These are phyloP conservation scores for Phytoseiulus persimilis DNA, from an alignment of 2,888 invertebrate species.

Conservation along the genomic window DNA sequence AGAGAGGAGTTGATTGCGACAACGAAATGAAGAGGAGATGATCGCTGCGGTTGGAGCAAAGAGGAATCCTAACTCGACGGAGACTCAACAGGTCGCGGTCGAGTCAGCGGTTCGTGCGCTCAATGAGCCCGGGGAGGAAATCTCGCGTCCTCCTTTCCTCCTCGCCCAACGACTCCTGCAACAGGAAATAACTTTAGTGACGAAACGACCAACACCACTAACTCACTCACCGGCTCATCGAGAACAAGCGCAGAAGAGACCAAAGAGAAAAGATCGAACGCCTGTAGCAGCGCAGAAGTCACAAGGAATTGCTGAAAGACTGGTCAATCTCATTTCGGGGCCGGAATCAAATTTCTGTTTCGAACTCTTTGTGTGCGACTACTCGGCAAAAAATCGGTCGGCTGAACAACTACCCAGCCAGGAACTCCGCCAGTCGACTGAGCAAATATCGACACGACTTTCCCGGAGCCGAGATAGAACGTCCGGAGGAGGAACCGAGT, in stretches of 20 bases:
- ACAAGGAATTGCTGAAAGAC: background rate
- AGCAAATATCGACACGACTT: background rate
- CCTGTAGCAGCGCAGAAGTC: background rate
- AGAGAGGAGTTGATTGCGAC: background rate
- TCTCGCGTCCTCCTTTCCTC: background rate
- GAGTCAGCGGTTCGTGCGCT: background rate
- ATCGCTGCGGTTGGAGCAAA: background rate
- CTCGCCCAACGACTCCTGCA: background rate
- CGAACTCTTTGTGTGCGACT: background rate
- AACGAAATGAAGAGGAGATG: background rate
- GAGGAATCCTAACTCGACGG: background rate
- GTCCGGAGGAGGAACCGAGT: background rate
- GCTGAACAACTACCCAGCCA: background rate
- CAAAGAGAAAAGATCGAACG: background rate
- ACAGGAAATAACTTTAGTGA: background rate
- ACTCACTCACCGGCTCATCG: background rate
- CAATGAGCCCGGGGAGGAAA: background rate
- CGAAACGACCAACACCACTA: background rate
- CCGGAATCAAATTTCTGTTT: background rate
- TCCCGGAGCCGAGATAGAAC: background rate
- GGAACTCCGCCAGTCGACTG: background rate
- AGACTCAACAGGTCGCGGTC: background rate
- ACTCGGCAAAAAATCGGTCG: background rate
- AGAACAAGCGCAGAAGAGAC: background rate
- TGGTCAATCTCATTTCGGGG: background rate